Base-by-base conservation (phyloP, 2,113 vertebrate species). In the Australoheros scitulus region DNA sequence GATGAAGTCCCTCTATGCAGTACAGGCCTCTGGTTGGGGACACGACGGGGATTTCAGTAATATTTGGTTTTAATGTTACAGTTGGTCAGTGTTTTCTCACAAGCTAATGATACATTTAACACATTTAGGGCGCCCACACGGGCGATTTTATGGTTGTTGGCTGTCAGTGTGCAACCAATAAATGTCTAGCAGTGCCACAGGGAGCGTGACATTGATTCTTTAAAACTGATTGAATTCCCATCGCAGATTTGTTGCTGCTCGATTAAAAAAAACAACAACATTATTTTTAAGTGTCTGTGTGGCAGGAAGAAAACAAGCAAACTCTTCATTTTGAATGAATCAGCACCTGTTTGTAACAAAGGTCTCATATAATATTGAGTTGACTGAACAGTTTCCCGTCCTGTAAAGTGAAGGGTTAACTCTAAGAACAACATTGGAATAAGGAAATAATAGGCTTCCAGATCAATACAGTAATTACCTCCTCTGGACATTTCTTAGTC, bases 401-500 rank as follows among this genome's bases (percentile, higher is more conserved):
- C 24, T 50, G 32, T 14, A 2, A 41, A 50, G 43, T 10, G 11
- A 63, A 64, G 29, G 52, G 47, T 80, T 82, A 85, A 82, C 5
- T 65, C 11, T 56, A 70, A 68, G 63, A 86, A 43, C 41, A 61
- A 70, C 38, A 64, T 4, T 6, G 38, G 7, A 32, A 41, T 13
- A 57, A 36, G 59, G n/a, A 61, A 77, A 83, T 47, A n/a, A 26
- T 60, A 85, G 61, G 75, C 47, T 80, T 10, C 10, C 55, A 76
- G 76, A 89, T 92, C 90, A 77, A 86, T 91, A 86, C 10, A 38
- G 84, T 86, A 86, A 91, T 92, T 86, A 83, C 64, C 55, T 61
- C 70, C 41, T 70, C 52, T 81, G 41, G 64, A 82, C 65, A 78
- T 80, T 52, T 59, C 70, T 82, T 57, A 61, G 10, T 65, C 7